A percentile compares a stretch with the other conserved stretches of the same genome.
These are phyloP conservation scores for Morelia viridis DNA, from an alignment of 2,797 vertebrate genomes.

Conservation along the genomic window DNA sequence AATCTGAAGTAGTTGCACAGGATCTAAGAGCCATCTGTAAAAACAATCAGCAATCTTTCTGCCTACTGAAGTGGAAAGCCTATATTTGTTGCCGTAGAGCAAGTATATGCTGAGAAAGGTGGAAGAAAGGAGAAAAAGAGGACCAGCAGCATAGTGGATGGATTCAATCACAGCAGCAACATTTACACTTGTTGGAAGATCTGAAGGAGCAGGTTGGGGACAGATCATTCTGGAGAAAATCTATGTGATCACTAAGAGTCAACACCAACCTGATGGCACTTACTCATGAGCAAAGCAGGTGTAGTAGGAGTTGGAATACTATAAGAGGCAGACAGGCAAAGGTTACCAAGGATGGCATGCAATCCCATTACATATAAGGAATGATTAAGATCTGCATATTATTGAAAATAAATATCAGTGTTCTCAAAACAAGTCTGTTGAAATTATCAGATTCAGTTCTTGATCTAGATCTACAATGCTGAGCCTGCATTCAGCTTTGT, in stretches of 20 bases:
- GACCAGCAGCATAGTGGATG: not conserved
- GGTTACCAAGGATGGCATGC: not conserved
- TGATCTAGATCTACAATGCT: not conserved
- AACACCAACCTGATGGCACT: not conserved
- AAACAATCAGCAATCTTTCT: not conserved
- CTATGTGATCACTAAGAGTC: not conserved
- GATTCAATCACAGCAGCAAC: not conserved
- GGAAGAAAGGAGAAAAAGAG: not conserved
- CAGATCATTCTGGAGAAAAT: not conserved
- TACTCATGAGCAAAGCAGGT: not conserved
- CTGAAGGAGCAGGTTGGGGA: not conserved
- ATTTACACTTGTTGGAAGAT: not conserved
- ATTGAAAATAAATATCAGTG: not conserved
- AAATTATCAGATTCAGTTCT: not conserved
- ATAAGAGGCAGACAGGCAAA: not conserved
- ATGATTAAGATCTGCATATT: not conserved
- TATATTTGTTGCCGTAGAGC: not conserved
- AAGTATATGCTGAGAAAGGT: not conserved
- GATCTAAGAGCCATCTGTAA: not conserved
- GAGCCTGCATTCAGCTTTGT: not conserved
- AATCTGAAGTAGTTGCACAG: not conserved
- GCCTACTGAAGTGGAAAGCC: not conserved
- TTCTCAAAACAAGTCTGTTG: not conserved
- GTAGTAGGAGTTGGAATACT: not conserved
- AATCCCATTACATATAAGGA: not conserved